Evolutionary conservation across 2,113 vertebrate genomes (phyloP), one percentile per base, ranked within the genome.

Genomic region (Uropsilus gracilis): DNA sequence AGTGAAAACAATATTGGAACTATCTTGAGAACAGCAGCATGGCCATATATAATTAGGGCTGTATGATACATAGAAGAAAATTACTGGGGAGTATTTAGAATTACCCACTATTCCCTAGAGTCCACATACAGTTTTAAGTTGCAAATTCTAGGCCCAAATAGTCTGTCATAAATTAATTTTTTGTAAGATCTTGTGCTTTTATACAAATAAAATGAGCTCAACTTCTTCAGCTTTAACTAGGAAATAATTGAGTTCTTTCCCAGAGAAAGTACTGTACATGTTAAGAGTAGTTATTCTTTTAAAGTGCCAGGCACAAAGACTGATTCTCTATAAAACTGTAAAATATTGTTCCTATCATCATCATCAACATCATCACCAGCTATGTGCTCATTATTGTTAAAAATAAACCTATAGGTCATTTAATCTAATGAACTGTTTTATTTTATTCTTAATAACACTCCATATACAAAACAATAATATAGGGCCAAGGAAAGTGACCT

Each of bases 91-190:
- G 26, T 4, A 28, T 39, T 26, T 72, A 61, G 18, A 42, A 42
- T 0, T 6, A 50, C 1, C 3, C 7, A 66, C 13, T 53, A n/a
- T 53, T 30, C 44, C 26, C 26, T n/a, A 9, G 5, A 9, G 2
- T 6, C 37, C 34, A 64, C 82, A 18, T 22, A 72, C 18, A 4
- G 44, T n/a, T 90, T 50, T 66, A 57, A 57, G 10, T 14, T 30
- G 14, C 28, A 17, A 2, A 0, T 24, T 1, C 16, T 3, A 2
- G 24, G 53, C 8, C 13, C 8, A 66, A 55, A 34, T 42, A 64
- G 2, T 0, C 24, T 66, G 12, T 72, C n/a, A n/a, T n/a, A n/a
- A 32, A 18, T 32, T 44, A 53, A n/a, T 44, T 85, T 42, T 75
- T n/a, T 34, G 89, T 13, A 37, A 20, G 30, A 75, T 0, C 11